Conservation (phyloP, 1,140 invertebrate genomes). For the Marisa cornuarietis region DNA sequence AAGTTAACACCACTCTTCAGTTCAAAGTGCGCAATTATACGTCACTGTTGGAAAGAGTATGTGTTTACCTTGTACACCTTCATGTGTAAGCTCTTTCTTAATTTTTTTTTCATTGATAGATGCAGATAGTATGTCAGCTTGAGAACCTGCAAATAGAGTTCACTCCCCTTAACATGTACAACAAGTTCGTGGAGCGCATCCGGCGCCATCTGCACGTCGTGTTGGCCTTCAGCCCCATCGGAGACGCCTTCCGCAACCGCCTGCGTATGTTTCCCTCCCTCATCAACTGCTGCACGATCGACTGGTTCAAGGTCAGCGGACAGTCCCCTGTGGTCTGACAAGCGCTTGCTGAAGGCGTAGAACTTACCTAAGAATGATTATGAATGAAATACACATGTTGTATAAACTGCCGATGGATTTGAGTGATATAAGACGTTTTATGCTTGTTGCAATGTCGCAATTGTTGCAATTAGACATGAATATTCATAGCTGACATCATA, state of each 20-base stretch:
- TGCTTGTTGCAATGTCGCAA: too few species aligned
- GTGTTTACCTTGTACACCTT: too few species aligned
- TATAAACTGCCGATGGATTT: background rate
- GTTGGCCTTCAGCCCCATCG: slow-evolving; percentile 65
- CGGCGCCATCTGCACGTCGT: slow-evolving; percentile 64
- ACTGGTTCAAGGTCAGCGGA: slow-evolving; percentile 63
- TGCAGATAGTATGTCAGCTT: slow-evolving; percentile 58
- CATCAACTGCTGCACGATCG: slow-evolving; percentile 67
- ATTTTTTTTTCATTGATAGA: slow-evolving; percentile 43
- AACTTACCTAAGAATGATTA: background rate
- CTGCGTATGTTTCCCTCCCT: slow-evolving; percentile 66
- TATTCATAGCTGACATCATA: too few species aligned
- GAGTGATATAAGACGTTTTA: too few species aligned
- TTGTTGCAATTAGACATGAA: too few species aligned
- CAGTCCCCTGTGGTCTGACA: background rate
- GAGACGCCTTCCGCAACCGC: slow-evolving; percentile 64
- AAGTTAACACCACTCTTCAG: too few species aligned
- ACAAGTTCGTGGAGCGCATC: slow-evolving; percentile 66
- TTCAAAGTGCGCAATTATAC: too few species aligned
- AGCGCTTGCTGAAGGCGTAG: background rate
- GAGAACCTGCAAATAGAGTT: slow-evolving; percentile 60
- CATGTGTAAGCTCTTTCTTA: slow-evolving; percentile 6
- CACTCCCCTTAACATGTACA: slow-evolving; percentile 65
- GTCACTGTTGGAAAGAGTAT: too few species aligned
- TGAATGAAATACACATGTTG: background rate